Conservation (phyloP, 2,797 vertebrate species). For the Lophotriccus pileatus region DNA sequence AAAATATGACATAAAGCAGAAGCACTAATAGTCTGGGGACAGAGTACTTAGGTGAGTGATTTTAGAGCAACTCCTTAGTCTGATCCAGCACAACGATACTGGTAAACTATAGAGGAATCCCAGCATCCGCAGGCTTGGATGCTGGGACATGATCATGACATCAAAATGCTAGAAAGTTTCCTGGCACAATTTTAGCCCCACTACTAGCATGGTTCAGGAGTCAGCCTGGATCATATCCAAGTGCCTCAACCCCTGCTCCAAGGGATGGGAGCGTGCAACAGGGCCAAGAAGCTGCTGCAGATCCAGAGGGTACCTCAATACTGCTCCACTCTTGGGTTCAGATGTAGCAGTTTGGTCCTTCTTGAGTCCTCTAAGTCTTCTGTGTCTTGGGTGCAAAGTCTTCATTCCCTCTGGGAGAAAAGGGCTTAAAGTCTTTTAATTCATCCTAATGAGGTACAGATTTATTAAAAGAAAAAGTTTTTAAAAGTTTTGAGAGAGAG, state of each 20-base stretch:
- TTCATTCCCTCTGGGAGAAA: background rate
- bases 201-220: background rate
- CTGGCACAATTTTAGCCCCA: background rate
- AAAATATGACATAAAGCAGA: background rate
- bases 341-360: background rate
- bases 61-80: background rate
- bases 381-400: background rate
- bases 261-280: background rate
- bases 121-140: background rate
- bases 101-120: background rate
- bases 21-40: background rate
- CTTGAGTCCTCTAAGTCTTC: background rate
- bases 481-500: background rate
- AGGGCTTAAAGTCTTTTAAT: background rate
- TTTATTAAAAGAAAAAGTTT: background rate
- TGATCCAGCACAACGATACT: background rate
- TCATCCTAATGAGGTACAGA: conserved; percentile 6
- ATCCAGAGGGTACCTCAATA: background rate
- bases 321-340: background rate
- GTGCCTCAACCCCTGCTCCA: background rate
- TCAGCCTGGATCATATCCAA: background rate
- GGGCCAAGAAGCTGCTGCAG: background rate
- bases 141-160: background rate
- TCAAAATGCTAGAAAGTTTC: background rate
- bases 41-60: background rate